Base-by-base conservation (phyloP, 2,797 vertebrate genomes). In the Acanthornis magna region DNA sequence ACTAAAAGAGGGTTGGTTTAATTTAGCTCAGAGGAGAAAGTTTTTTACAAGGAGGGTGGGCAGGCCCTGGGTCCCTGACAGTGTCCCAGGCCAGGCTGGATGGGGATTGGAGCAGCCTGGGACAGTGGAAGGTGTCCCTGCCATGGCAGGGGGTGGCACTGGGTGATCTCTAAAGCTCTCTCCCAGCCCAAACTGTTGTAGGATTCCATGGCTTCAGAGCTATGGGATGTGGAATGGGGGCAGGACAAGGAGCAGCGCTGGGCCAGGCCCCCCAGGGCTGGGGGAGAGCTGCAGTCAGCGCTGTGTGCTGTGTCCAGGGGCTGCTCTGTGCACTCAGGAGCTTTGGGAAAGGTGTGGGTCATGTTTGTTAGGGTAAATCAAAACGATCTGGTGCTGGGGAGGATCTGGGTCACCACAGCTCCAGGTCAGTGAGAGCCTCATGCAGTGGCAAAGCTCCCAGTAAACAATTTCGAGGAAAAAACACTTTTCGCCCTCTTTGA, bases 281-380 rank as follows among this genome's bases (percentile, higher is more conserved):
- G n/a, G n/a, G 43, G 23, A 21, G 4, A 30, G 18, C 30, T 54
- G 15, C 17, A 29, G 3, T 23, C 2, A 4, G 34, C 36, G 12
- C 47, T 0, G 0, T 13, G 1, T 11, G 11, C 5, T 3, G 21
- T 42, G 57, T n/a, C 29, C 74, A 42, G 11, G 50, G 55, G 65
- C 79, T 30, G 3, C n/a, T 36, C 11, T 0, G 14, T 32, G 62
- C 42, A 5, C 58, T 66, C 2, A n/a, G 62, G 54, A 57, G 40
- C 26, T 78, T 23, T 11, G 34, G 85, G 50, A 30, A 32, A 54
- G 47, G 34, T 57, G 65, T 54, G 42, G 32, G 1, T 65, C 0
- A 0, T 1, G 13, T 36, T 67, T n/a, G 17, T 32, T 27, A 11
- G 18, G 50, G 7, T 42, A 54, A 66, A 36, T 68, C 71, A 30